phyloP scores from a whole-genome alignment of 92 coral and sea anemone genomes.

The Palythoa caribaeorum region DNA sequence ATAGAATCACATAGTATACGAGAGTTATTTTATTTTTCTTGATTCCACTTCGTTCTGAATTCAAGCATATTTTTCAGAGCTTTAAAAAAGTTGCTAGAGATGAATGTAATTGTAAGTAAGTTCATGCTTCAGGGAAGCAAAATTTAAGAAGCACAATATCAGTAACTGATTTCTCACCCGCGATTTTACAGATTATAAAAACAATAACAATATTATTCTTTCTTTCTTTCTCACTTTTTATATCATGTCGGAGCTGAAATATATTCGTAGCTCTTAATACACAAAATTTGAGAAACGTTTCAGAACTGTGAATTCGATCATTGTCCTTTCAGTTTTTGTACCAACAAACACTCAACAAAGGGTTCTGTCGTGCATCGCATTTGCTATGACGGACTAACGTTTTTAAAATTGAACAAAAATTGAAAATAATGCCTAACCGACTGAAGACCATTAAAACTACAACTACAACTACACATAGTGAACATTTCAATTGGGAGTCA shows the following conservation, averaged over 20 bases:
- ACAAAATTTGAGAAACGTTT: background rate
- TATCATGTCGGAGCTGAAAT: background rate
- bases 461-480: background rate
- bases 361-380: background rate
- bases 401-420: background rate
- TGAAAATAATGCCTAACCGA: background rate
- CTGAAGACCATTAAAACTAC: background rate
- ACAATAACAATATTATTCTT: too few species aligned
- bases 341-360: conserved; percentile 11
- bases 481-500: too few species aligned
- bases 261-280: background rate
- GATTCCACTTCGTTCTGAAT: background rate
- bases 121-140: background rate
- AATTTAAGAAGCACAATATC: background rate
- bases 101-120: background rate
- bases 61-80: background rate
- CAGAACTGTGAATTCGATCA: background rate
- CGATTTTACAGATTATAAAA: background rate
- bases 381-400: too few species aligned
- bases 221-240: background rate
- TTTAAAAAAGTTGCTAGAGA: background rate
- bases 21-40: background rate
- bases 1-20: background rate
- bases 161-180: background rate
- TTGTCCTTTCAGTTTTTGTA: background rate